Conservation (phyloP, 2,888 invertebrate genomes). For the Neoitamus cyanurus region DNA sequence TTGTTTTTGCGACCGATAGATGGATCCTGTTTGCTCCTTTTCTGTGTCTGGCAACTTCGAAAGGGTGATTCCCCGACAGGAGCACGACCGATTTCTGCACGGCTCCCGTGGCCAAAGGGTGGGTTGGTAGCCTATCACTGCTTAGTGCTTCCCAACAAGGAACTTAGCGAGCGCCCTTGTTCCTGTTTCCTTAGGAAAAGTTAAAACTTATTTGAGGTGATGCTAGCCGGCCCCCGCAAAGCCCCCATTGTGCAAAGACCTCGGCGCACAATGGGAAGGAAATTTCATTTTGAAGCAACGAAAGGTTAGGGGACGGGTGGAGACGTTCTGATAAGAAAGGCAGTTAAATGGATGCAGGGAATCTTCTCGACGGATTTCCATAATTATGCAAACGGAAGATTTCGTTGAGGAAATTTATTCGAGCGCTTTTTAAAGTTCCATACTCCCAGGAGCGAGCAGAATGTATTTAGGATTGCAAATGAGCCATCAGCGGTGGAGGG, state of each 20-base stretch:
- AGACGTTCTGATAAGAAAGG: background rate
- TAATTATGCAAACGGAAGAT: background rate
- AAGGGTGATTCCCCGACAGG: background rate
- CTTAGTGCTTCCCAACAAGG: background rate
- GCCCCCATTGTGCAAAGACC: background rate
- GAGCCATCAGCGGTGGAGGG: background rate
- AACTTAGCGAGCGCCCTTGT: background rate
- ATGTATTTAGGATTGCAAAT: background rate
- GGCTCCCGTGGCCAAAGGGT: background rate
- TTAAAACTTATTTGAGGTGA: slow-evolving; percentile 14
- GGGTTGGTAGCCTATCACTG: background rate
- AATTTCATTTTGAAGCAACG: slow-evolving; percentile 28
- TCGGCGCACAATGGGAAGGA: background rate
- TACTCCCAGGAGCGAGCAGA: background rate
- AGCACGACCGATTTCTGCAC: background rate
- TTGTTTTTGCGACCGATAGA: slow-evolving; percentile 27
- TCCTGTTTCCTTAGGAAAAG: background rate
- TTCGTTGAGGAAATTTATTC: background rate
- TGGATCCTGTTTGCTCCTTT: slow-evolving; percentile 26
- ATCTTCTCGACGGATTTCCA: background rate
- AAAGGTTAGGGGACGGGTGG: background rate
- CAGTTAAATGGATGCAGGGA: background rate
- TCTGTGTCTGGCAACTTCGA: slow-evolving; percentile 35
- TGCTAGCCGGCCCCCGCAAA: background rate
- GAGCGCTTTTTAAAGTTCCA: background rate